Evolutionary conservation across 2,797 vertebrate species (phyloP), one percentile per base, ranked within the genome.

Genomic region (Monodelphis domestica): DNA sequence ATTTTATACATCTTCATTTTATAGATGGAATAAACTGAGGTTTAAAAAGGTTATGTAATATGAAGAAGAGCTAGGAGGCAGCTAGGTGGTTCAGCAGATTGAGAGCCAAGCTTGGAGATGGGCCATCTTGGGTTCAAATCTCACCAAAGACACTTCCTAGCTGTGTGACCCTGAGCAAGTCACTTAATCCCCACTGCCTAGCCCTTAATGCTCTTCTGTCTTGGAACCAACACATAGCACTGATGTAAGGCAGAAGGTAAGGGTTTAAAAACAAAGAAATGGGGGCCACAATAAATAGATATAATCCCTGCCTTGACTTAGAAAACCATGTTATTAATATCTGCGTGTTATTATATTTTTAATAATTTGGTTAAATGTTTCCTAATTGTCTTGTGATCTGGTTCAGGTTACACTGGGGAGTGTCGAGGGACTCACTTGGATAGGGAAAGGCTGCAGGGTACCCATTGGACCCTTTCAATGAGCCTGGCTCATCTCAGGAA

Each of bases 401-500:
- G 70, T 78, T 78, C 38, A 45, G 21, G 70, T 45, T 4, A 17
- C n/a, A 24, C 38, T 78, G 70, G 70, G 38, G 7, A 78, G 70
- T 10, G 38, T 24, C 45, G 21, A n/a, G 45, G 38, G 21, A 2
- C 38, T 78, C n/a, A 1, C 17, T 3, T 78, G n/a, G n/a, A 15
- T 33, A 2, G 5, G 15, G 28, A 15, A 38, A n/a, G n/a, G 56
- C 21, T 9, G 30, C 2, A 24, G 63, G n/a, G 17, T 24, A 0
- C 17, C 63, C 63, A 78, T 45, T 24, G 38, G 63, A 45, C n/a
- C 45, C 10, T 21, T 26, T n/a, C n/a, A 21, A 9, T 78, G 70
- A 70, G 21, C 38, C 38, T 45, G 38, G 33, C 17, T 92, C 51
- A 57, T 87, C 93, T 91, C 57, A 93, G 89, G 93, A 45, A 78